These are phyloP conservation scores for Pelusios castaneus DNA, from an alignment of 2,113 vertebrate species.

Conservation along the genomic window DNA sequence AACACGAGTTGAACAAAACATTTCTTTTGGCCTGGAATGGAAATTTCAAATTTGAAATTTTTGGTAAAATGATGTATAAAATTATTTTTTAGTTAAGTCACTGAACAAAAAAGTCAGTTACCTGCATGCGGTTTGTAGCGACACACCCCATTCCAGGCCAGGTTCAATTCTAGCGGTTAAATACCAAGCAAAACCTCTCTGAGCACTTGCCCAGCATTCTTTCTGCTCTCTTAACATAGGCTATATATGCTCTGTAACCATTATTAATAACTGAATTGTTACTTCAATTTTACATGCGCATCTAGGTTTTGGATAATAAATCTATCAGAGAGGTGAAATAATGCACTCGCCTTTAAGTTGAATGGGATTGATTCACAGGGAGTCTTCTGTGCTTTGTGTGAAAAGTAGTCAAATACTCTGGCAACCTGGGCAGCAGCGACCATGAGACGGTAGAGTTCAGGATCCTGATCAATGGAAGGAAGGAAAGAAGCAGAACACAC, in stretches of 20 bases:
- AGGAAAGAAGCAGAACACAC: no score
- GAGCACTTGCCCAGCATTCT: background rate
- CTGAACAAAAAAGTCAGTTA: background rate
- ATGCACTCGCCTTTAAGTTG: background rate
- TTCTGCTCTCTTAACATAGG: background rate
- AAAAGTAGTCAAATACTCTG: background rate
- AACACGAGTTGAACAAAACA: background rate
- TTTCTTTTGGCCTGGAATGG: background rate
- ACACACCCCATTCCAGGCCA: background rate
- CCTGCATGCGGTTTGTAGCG: background rate
- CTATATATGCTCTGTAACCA: background rate
- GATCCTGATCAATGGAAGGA: no score
- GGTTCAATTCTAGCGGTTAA: background rate
- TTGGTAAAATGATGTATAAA: background rate
- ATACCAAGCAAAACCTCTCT: background rate
- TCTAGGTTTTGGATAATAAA: slow-evolving; percentile 20
- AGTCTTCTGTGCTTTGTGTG: background rate
- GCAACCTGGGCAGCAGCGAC: no score
- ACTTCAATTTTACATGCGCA: background rate
- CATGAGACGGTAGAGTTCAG: no score
- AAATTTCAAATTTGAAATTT: background rate
- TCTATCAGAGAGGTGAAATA: background rate
- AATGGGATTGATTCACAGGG: slow-evolving; percentile 17
- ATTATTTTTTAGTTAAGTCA: background rate
- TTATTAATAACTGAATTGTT: background rate